A percentile compares a stretch with the other conserved stretches of the same genome.
phyloP scores from a whole-genome alignment of 1,140 invertebrate species.

The Drosophila tristis region DNA sequence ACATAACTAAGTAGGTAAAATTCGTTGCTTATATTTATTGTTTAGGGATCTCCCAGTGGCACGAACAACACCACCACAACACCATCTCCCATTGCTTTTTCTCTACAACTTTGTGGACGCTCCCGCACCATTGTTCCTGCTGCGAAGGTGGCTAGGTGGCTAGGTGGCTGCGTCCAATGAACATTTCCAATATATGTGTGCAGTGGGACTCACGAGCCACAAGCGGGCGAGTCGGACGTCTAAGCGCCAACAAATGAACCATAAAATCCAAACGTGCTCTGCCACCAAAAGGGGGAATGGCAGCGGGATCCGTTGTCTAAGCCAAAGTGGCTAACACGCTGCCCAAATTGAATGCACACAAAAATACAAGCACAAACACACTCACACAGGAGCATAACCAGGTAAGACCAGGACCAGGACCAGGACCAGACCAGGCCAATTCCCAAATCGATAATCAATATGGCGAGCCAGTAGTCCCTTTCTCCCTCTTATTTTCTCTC shows the following conservation, averaged over 20 bases:
- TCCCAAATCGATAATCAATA: conserved; percentile 84
- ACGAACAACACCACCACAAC: too few species aligned
- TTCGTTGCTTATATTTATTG: conserved; percentile 7
- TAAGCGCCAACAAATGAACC: conserved; percentile 82
- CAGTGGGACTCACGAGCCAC: conserved; percentile 39
- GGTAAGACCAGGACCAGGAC: conserved; percentile 16
- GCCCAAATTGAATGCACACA: conserved; percentile 76
- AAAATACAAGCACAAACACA: conserved; percentile 27
- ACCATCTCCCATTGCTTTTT: too few species aligned
- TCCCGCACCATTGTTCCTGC: neutral
- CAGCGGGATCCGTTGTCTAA: conserved; percentile 60
- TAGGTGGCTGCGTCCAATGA: conserved; percentile 33
- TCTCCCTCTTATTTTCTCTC: neutral
- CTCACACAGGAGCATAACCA: conserved; percentile 9
- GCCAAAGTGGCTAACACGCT: conserved; percentile 76
- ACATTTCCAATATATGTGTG: conserved; percentile 49
- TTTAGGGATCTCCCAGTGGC: neutral
- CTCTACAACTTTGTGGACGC: too few species aligned
- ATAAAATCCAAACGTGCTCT: conserved; percentile 81
- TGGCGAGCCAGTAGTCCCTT: conserved; percentile 66
- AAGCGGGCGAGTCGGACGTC: conserved; percentile 30
- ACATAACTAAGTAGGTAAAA: too few species aligned
- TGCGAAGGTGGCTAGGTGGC: neutral
- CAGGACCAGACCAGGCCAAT: conserved; percentile 53
- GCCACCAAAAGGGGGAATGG: conserved; percentile 2